Evolutionary conservation across 2,113 vertebrate genomes (phyloP), one percentile per base, ranked within the genome.

Genomic region (Oreochromis aureus): DNA sequence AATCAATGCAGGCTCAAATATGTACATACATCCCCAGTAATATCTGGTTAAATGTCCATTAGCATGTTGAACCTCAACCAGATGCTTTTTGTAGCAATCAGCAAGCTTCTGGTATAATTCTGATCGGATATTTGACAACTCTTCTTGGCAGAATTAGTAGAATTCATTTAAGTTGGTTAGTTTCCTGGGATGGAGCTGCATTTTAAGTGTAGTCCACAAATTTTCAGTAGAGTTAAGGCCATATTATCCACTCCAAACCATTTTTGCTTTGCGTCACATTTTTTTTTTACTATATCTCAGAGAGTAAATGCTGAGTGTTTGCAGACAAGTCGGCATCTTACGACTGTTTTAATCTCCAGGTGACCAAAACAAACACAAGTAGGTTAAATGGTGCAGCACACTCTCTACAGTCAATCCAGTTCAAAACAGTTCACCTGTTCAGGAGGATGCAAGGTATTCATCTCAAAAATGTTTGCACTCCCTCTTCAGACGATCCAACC

Each of bases 11-110:
- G 36, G 63, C 22, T 15, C 34, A 69, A 1, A 41, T 69, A 36
- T 63, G 18, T 63, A 69, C 63, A 24, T 15, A 69, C 63, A 41
- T 5, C 61, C 63, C 63, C 11, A 69, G 0, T 69, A 41, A 69
- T 69, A 69, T 41, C 19, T 69, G 19, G 19, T 69, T 4, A 69
- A 69, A 69, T 41, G 11, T 41, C 63, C 19, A 39, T 69, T 24
- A 69, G 41, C 63, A 66, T 39, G 34, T 66, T 22, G 11, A 39
- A 22, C 0, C 6, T 41, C 0, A 22, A 41, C 63, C 34, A 5
- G 63, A 41, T 22, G 63, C 11, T 9, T 69, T 69, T 69, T 39
- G 34, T 69, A 22, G 63, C 63, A n/a, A 41, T 69, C 11, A 41
- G 5, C 63, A 69, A 69, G 34, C 63, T 69, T 69, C 34, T 69